Evolutionary conservation across 2,888 invertebrate species (phyloP), one percentile per base, ranked within the genome.

Genomic region (Mythimna loreyi): DNA sequence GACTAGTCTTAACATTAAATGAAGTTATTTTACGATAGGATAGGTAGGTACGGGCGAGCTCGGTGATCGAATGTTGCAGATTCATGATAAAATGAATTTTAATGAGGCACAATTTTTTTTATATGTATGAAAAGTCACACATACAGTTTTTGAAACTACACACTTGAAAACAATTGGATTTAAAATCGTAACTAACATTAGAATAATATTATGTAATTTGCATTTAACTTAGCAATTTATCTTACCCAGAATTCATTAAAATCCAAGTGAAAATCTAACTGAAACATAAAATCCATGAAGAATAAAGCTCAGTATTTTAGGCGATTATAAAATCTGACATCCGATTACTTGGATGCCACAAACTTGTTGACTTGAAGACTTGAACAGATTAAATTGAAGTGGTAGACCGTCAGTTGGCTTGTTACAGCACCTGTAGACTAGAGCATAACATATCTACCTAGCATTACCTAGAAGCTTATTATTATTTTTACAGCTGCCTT

Each of bases 371-470:
- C 68, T 77, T 71, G 45, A 62, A 66, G 70, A 56, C 33, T 64
- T 76, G 70, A 75, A 80, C 63, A 63, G 63, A 78, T 72, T 65
- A 68, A 30, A 45, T 68, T 67, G 62, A 73, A 64, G 67, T 76
- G 72, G 85, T 89, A 89, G 88, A 89, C 85, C 87, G 85, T 89
- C 85, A 83, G 77, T 87, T 85, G 83, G 83, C 84, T 85, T 80
- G 76, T 84, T 77, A 84, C 91, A 94, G 94, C 94, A 94, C 94
- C 94, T 87, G 90, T 87, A 90, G 95, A 95, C 94, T 94, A 95
- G 94, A 94, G 88, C 88, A 86, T 84, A 86, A 83, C 87, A 87
- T 89, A 89, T 87, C 90, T 91, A 92, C 89, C 89, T 92, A 92
- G 89, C 89, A 89, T 89, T 92, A 87, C 77, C 89, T 92, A 92